Percentiles rank a stretch among this genome's conserved stretches.
These are phyloP conservation scores for Psittacula echo DNA, from an alignment of 2,797 vertebrate genomes.

Conservation along the genomic window DNA sequence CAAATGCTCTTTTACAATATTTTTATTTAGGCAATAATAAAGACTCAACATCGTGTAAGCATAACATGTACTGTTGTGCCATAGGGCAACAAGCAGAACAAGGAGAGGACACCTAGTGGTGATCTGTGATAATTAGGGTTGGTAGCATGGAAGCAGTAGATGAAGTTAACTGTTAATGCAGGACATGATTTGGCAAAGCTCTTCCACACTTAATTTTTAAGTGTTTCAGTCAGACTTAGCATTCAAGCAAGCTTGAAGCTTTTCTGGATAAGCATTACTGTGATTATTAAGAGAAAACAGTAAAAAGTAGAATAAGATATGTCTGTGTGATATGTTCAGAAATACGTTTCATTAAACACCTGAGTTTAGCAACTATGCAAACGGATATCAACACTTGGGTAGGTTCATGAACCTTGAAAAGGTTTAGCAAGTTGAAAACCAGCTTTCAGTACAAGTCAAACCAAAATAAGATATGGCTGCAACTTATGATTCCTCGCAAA, in stretches of 20 bases:
- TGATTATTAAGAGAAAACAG: background rate
- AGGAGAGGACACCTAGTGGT: slow-evolving; percentile 72
- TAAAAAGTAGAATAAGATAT: background rate
- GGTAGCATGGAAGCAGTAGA: background rate
- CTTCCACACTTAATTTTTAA: background rate
- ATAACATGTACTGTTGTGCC: accelerated
- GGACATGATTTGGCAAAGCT: background rate
- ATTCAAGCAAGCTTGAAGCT: background rate
- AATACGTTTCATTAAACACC: background rate
- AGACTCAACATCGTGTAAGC: background rate
- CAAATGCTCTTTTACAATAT: background rate
- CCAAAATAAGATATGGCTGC: background rate
- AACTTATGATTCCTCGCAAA: background rate
- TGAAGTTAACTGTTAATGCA: background rate
- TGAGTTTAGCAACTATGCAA: background rate
- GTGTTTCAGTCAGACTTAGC: background rate
- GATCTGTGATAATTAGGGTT: background rate
- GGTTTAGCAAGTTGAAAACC: background rate
- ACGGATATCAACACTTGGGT: accelerated
- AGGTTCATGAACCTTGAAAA: background rate
- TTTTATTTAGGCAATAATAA: background rate
- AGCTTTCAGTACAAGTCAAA: background rate
- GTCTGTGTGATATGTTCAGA: background rate
- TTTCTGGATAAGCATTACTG: background rate
- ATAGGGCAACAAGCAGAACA: background rate